phyloP scores from a whole-genome alignment of 1,140 invertebrate genomes.

The Drosophila littoralis region DNA sequence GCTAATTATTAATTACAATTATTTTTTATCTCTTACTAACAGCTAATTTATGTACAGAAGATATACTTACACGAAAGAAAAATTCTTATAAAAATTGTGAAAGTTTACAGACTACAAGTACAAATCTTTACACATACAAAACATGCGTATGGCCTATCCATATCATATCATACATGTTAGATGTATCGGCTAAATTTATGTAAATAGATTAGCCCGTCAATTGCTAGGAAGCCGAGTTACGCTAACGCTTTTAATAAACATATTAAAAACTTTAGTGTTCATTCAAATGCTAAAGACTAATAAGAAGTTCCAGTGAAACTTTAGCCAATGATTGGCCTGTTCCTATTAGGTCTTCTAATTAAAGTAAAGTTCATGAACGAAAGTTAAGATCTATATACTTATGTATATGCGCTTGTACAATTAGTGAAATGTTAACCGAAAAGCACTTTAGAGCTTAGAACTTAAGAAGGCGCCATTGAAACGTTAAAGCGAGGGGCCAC shows the following conservation, averaged over 20 bases:
- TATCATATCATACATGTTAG: conserved; percentile 18
- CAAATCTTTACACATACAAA: conserved; percentile 21
- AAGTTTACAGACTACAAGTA: conserved; percentile 40
- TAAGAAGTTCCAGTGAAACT: conserved; percentile 6
- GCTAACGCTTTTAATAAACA: conserved; percentile 9
- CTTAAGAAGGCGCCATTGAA: conserved; percentile 31
- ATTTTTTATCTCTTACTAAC: conserved; percentile 36
- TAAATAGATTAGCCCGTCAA: conserved; percentile 10
- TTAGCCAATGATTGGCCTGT: conserved; percentile 14
- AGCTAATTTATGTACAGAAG: conserved; percentile 64
- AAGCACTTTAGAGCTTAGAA: conserved; percentile 36
- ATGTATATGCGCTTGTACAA: conserved; percentile 22
- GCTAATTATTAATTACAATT: conserved; percentile 52
- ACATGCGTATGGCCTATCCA: background rate
- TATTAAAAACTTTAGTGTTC: background rate
- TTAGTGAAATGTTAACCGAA: conserved; percentile 56
- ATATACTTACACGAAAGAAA: conserved; percentile 67
- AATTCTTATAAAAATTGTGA: conserved; percentile 59
- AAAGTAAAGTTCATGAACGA: conserved; percentile 59
- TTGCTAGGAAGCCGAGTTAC: conserved; percentile 51
- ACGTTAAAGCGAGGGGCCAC: conserved; percentile 3
- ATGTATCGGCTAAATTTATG: conserved; percentile 3
- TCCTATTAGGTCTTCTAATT: conserved; percentile 21
- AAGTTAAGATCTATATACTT: conserved; percentile 33
- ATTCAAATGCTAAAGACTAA: conserved; percentile 46